Evolutionary conservation across 2,113 vertebrate genomes (phyloP), one percentile per base, ranked within the genome.

Genomic region (Aegithalos caudatus): DNA sequence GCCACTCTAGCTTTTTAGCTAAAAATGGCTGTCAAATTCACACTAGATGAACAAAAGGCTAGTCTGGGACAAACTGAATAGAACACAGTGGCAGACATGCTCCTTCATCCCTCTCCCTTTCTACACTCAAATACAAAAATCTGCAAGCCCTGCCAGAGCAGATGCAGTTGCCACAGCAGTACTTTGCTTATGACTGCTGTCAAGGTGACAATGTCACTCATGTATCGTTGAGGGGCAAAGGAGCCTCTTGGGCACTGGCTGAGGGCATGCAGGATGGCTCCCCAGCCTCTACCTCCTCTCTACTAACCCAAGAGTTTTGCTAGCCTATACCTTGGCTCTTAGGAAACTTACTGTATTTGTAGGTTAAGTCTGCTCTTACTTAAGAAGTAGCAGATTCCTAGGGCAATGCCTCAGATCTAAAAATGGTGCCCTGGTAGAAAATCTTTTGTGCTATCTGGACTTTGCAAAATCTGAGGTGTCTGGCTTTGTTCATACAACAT

Each of bases 161-260:
- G 45, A 33, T 62, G 29, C 27, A 67, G 40, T 69, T 48, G 35
- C 31, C 57, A 24, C 12, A 54, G 70, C 8, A 1, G 9, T 64
- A 25, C 54, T 65, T 88, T 72, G 7, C 58, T 72, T 57, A 27
- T 0, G 2, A 25, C 42, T n/a, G 20, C 48, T 64, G 5, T 28
- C 0, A 2, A 48, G 33, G 29, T n/a, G 50, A 29, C 0, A 1
- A 20, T 1, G 2, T 23, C 8, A 8, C 23, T 40, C 2, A 2
- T 21, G 10, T 66, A 25, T 8, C 13, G 56, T 48, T 2, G 2
- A 66, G 20, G 42, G 22, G 5, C 0, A 2, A 70, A 48, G 37
- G 12, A 70, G 4, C 9, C 14, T 69, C 29, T 22, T 0, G 1
- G 10, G 14, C 4, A 4, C 16, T 23, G 35, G 23, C 7, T 1